Base-by-base conservation (phyloP, 64 coral and sea anemone species). In the Montipora foliosa region DNA sequence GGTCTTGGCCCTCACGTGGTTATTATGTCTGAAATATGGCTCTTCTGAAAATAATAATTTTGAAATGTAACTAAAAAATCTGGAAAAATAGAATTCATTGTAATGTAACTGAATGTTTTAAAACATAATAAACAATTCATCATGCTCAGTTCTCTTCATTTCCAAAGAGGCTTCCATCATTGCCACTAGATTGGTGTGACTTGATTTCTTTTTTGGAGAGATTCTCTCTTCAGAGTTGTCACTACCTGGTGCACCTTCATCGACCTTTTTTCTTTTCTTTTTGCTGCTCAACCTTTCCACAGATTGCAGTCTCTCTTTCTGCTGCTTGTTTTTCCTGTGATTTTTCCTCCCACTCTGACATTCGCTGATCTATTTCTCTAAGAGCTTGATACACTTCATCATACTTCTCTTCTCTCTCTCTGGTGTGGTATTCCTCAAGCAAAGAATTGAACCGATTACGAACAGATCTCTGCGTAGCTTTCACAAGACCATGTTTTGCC, bases 341-440 rank as follows among this genome's bases (percentile, higher is more conserved):
- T 55, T 53, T 80, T 80, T 80, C 78, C 49, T 80, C 48, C 78
- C 50, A 53, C 78, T 80, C 49, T 80, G 78, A 80, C 78, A 80
- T 80, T 80, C 49, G 17, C 78, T 80, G 19, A 55, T 80, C 78
- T 55, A 80, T 80, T 49, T 57, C 78, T 80, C 49, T 57, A 52
- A 80, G 78, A 80, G 78, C 49, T 80, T 80, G 78, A 80, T 55
- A 80, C 48, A 49, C 49, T 58, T 80, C 76, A 78, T 78, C 44
- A 78, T 49, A 78, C 76, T 46, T 49, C 76, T 78, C 44, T 78
- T 78, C 76, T 78, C 46, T 78, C 47, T 78, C 76, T 78, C 76
- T 78, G 17, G 44, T 11, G 47, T 78, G 76, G 25, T 29, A 29
- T 29, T 29, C 25, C 25, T 78, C 44, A 5, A 78, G 46, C 47